Evolutionary conservation across 1,140 invertebrate genomes (phyloP).

Genomic region (Bombus ignitus): DNA sequence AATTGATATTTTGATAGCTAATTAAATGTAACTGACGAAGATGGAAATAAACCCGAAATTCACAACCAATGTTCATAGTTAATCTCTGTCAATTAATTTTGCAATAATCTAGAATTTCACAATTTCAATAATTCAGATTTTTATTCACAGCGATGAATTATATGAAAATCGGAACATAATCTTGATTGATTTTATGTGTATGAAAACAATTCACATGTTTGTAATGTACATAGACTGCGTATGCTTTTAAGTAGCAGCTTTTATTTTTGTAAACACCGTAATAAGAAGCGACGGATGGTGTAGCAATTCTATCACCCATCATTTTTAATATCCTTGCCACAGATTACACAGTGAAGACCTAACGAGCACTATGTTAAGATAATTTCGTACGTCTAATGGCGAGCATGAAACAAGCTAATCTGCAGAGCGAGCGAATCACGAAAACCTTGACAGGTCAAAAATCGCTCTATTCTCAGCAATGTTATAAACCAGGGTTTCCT

Average conservation of each 20-base stretch:
- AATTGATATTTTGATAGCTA: neutral
- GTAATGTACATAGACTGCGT: neutral
- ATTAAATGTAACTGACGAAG: neutral
- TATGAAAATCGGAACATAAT: neutral
- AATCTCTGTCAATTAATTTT: neutral
- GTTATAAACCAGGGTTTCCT: neutral
- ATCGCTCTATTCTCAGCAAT: neutral
- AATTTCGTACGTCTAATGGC: neutral
- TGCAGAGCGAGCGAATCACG: neutral
- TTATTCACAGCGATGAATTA: neutral
- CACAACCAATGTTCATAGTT: neutral
- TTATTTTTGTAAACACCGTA: neutral
- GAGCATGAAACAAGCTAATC: neutral
- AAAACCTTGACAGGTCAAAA: neutral
- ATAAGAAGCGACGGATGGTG: neutral
- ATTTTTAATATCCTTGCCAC: neutral
- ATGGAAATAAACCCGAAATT: neutral
- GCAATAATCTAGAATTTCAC: neutral
- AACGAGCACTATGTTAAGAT: neutral
- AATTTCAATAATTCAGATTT: neutral
- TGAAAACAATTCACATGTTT: neutral
- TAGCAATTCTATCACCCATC: neutral
- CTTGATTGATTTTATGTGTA: neutral
- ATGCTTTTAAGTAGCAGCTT: neutral
- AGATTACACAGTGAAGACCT: neutral